Evolutionary conservation across 2,113 vertebrate species (phyloP).

Genomic region (Vombatus ursinus): DNA sequence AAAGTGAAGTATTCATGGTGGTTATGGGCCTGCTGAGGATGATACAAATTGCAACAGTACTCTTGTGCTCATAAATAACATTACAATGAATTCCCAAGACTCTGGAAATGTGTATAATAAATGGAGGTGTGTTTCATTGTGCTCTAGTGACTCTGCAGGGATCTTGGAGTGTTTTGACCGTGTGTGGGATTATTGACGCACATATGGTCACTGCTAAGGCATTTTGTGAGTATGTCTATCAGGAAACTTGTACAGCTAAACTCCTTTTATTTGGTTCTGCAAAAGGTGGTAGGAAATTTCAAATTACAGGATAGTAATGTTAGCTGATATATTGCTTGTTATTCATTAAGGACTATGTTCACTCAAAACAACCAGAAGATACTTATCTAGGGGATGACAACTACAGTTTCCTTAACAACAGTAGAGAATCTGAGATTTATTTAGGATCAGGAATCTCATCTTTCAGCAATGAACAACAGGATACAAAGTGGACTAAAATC

Average conservation of each 20-base stretch:
- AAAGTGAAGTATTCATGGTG: not conserved
- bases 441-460: not conserved
- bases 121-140: not conserved
- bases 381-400: not conserved
- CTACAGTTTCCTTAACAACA: not conserved
- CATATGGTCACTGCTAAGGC: not conserved
- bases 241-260: not conserved
- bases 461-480: not conserved
- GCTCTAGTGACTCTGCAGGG: not conserved
- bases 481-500: not conserved
- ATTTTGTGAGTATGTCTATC: not conserved
- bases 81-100: not conserved
- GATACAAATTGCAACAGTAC: not conserved
- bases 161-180: not conserved
- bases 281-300: constrained; percentile 5
- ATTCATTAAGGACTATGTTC: not conserved
- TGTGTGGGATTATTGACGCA: not conserved
- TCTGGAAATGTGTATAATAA: not conserved
- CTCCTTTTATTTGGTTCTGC: constrained; percentile 1
- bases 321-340: not conserved
- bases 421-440: not conserved
- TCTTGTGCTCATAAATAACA: constrained; percentile 1
- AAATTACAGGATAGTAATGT: not conserved
- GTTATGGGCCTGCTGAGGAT: not conserved
- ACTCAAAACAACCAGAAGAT: not conserved